A percentile compares a stretch with the other conserved stretches of the same genome.
These are phyloP conservation scores for Aptenodytes forsteri DNA, from an alignment of 2,113 vertebrate species.

Conservation along the genomic window DNA sequence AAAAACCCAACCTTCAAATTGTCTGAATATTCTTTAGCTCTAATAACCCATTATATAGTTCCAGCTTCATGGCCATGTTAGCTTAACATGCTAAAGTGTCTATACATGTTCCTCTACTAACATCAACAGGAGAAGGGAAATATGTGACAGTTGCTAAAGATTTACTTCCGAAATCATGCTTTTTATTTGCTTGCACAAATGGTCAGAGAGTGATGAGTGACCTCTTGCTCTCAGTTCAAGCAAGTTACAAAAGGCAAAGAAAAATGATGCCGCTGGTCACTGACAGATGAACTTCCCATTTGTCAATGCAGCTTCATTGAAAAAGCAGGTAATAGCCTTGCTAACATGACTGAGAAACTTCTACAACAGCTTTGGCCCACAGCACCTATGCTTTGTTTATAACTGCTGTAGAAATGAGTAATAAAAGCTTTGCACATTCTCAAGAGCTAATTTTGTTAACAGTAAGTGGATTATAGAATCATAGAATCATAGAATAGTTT, in stretches of 20 bases:
- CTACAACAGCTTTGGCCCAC: neutral
- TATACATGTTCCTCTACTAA: neutral
- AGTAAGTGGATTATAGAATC: neutral
- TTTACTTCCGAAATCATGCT: constrained; percentile 65
- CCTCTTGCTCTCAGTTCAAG: constrained; percentile 64
- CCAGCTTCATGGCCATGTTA: neutral
- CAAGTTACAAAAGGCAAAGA: constrained; percentile 70
- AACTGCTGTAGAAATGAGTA: neutral
- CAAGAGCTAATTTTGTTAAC: neutral
- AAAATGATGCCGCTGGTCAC: constrained; percentile 59
- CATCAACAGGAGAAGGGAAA: neutral
- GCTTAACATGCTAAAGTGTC: neutral
- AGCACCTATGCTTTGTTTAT: neutral
- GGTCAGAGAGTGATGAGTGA: constrained; percentile 68
- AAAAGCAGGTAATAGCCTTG: neutral
- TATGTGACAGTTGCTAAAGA: constrained; percentile 61
- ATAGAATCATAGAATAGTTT: no score
- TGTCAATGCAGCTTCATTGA: neutral
- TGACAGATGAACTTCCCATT: constrained; percentile 66
- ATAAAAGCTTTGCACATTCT: neutral
- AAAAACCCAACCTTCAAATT: neutral
- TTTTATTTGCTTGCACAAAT: constrained; percentile 61
- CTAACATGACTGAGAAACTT: neutral
- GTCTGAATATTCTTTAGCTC: neutral
- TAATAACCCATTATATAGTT: neutral